Evolutionary conservation across 2,113 vertebrate species (phyloP), one percentile per base, ranked within the genome.

Genomic region (Hydrochoerus hydrochaeris): DNA sequence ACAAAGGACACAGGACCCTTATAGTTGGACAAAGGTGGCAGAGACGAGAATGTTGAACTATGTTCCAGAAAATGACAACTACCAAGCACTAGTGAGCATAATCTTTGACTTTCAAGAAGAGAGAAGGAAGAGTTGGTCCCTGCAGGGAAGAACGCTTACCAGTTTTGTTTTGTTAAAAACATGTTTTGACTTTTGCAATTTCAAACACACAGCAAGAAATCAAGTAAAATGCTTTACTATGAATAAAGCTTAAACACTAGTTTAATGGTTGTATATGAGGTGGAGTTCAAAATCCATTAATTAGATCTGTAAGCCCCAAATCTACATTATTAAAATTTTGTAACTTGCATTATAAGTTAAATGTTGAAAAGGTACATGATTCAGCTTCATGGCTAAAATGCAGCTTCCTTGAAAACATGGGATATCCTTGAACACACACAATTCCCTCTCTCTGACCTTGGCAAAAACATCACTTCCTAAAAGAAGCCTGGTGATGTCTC

Each of bases 301-400:
- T 86, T 84, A 91, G 9, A 89, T 52, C n/a, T 94, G 85, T 87
- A 85, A 46, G 38, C 19, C 13, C n/a, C 20, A 63, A 88, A 89
- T 96, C 44, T 30, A 88, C 88, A 88, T 90, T 81, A 97, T 89
- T 91, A 83, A 96, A 91, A 90, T 94, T 89, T 54, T 35, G 57
- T 60, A 86, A 87, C 69, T 94, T 88, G 54, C 49, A 52, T 52
- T 52, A 52, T 52, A 52, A 52, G 8, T 52, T 52, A 52, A 52
- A 52, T 11, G 49, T 11, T 52, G 49, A 52, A 52, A 52, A 52
- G 49, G 49, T 52, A 52, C 49, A 52, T 11, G 49, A 52, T 52
- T 52, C 49, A 52, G 11, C 9, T 52, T 52, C 49, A 52, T 11
- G 49, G 49, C 11, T 52, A 52, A 52, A 52, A 52, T 52, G 49